These are phyloP conservation scores for Novumbra hubbsi DNA, from an alignment of 2,797 vertebrate genomes.

Conservation along the genomic window DNA sequence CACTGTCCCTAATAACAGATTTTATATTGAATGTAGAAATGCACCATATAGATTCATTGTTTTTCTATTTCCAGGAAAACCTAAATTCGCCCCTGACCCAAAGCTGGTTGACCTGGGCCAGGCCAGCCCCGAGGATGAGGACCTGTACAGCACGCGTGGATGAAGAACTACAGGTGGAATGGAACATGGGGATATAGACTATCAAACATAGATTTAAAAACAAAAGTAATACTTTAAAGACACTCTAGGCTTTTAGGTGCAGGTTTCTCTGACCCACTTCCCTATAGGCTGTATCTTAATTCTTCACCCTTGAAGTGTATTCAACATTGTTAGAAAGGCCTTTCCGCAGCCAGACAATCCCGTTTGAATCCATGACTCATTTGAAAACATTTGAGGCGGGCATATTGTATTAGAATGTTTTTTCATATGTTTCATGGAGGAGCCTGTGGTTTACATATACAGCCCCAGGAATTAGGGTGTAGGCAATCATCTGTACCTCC, in stretches of 20 bases:
- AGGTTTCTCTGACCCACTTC: not conserved
- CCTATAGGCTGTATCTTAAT: not conserved
- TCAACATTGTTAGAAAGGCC: not conserved
- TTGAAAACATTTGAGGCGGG: not conserved
- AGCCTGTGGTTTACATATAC: not conserved
- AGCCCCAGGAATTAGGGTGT: not conserved
- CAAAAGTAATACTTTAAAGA: not conserved
- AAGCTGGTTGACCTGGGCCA: slow-evolving; percentile 77
- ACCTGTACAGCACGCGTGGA: slow-evolving; percentile 83
- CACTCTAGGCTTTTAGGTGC: not conserved
- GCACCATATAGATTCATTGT: not conserved
- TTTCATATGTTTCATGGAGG: not conserved
- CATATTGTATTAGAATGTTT: not conserved
- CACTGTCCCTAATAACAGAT: not conserved
- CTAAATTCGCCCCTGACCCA: slow-evolving; percentile 68
- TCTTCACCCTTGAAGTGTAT: not conserved
- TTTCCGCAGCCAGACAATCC: not conserved
- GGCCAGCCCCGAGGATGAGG: slow-evolving; percentile 77
- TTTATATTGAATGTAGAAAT: not conserved
- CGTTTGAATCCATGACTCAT: not conserved
- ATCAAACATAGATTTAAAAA: not conserved
- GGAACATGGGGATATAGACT: not conserved
- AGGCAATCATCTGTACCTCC: not conserved
- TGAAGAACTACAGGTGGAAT: slow-evolving; percentile 42
- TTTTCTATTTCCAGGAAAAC: slow-evolving; percentile 40